Conservation (phyloP, 1,140 invertebrate species). For the Drosophila virilis region DNA sequence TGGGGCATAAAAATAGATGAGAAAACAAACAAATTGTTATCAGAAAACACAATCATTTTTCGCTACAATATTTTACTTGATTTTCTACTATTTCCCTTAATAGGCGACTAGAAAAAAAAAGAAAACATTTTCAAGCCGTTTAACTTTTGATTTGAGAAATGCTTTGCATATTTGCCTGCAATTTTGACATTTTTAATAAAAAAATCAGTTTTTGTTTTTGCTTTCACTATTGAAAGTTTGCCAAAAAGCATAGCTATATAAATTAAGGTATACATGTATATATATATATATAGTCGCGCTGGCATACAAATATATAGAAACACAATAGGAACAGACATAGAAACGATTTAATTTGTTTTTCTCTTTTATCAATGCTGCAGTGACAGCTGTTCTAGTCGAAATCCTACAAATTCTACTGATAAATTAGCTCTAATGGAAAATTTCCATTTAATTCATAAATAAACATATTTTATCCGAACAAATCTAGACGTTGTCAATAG, state of each 20-base stretch:
- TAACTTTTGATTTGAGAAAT: constrained; percentile 5
- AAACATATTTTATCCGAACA: no score
- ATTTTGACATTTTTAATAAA: constrained; percentile 60
- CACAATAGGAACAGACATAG: constrained; percentile 28
- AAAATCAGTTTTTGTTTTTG: constrained; percentile 31
- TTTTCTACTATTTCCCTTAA: constrained; percentile 13
- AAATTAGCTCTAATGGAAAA: neutral
- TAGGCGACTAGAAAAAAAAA: constrained; percentile 5
- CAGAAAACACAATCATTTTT: neutral
- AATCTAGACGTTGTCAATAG: no score
- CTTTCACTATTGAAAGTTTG: constrained; percentile 59
- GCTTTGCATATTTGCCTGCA: constrained; percentile 49
- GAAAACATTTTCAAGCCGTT: neutral
- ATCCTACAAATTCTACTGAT: neutral
- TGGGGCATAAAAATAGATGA: neutral
- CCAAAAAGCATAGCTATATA: constrained; percentile 48
- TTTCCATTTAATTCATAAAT: neutral
- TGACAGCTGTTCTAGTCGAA: constrained; percentile 1
- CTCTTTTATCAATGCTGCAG: constrained; percentile 29
- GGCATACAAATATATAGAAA: constrained; percentile 26
- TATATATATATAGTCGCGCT: constrained; percentile 5
- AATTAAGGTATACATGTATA: constrained; percentile 13
- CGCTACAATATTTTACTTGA: neutral
- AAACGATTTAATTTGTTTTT: neutral
- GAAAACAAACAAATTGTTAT: constrained; percentile 4